Percentiles rank a stretch among this genome's conserved stretches.
These are phyloP conservation scores for Bradypodion pumilum DNA, from an alignment of 2,797 vertebrate species.

Conservation along the genomic window DNA sequence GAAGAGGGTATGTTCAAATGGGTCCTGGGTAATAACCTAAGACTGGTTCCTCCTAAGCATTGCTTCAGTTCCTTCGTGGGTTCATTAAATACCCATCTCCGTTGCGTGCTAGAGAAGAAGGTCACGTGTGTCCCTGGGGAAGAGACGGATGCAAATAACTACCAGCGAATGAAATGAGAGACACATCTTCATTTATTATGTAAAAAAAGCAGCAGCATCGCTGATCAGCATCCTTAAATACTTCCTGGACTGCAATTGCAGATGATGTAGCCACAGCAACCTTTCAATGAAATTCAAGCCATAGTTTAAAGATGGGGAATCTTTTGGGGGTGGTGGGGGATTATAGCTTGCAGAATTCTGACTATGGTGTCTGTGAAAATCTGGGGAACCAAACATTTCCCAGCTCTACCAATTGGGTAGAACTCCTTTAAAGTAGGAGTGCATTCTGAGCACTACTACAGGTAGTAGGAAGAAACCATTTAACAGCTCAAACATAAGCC, in stretches of 20 bases:
- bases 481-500: background rate
- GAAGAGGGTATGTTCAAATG: background rate
- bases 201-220: conserved; percentile 6
- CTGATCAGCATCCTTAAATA: background rate
- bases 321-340: no score
- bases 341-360: no score
- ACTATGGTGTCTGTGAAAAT: no score
- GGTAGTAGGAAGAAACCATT: background rate
- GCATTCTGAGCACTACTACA: background rate
- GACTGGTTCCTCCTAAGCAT: conserved; percentile 15
- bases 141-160: background rate
- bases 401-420: background rate
- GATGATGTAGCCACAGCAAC: no score
- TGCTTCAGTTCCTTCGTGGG: background rate
- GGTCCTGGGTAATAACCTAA: background rate
- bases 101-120: conserved; percentile 13
- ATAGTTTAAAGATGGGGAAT: no score
- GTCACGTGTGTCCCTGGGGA: conserved; percentile 16
- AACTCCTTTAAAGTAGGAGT: background rate
- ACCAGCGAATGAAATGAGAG: background rate
- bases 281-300: background rate
- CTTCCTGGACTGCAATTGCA: background rate
- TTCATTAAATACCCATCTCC: conserved; percentile 30
- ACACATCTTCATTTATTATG: conserved; percentile 32
- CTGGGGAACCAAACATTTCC: no score